These are phyloP conservation scores for Aradophagus sp. DNA, from an alignment of 1,140 invertebrate genomes.

Conservation along the genomic window DNA sequence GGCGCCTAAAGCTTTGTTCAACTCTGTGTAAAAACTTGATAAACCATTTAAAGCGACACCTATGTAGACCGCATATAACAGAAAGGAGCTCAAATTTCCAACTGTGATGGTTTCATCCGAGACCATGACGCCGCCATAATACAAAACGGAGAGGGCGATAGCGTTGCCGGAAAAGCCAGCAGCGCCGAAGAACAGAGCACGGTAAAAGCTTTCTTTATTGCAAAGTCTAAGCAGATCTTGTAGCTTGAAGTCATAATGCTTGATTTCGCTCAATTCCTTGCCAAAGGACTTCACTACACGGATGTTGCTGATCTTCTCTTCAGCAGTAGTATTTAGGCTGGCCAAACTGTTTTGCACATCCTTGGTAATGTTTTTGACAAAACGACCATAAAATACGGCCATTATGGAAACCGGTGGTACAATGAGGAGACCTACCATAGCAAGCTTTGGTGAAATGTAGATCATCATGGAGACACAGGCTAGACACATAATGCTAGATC, in stretches of 20 bases:
- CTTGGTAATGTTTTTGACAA: constrained; percentile 89
- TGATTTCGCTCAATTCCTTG: constrained; percentile 86
- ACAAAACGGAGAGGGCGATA: constrained; percentile 91
- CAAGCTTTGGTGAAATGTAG: constrained; percentile 92
- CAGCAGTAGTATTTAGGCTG: constrained; percentile 87
- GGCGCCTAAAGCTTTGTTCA: constrained; percentile 95
- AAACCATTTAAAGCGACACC: constrained; percentile 91
- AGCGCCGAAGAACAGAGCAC: constrained; percentile 93
- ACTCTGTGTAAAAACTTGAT: constrained; percentile 91
- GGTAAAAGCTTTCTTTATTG: constrained; percentile 90
- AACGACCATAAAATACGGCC: constrained; percentile 92
- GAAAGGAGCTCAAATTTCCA: constrained; percentile 92
- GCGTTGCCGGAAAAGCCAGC: constrained; percentile 95
- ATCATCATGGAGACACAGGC: constrained; percentile 96
- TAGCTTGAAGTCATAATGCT: constrained; percentile 82
- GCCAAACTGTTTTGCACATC: constrained; percentile 90
- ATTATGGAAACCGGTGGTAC: constrained; percentile 91
- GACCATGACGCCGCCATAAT: constrained; percentile 67
- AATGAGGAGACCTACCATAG: constrained; percentile 87
- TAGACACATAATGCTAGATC: constrained; percentile 88
- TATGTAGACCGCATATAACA: constrained; percentile 94
- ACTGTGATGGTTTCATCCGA: constrained; percentile 87
- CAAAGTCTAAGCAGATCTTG: constrained; percentile 85
- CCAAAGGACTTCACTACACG: constrained; percentile 95
- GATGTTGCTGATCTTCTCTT: constrained; percentile 95